These are phyloP conservation scores for Oncorhynchus tshawytscha DNA, from an alignment of 2,113 vertebrate genomes.

Conservation along the genomic window DNA sequence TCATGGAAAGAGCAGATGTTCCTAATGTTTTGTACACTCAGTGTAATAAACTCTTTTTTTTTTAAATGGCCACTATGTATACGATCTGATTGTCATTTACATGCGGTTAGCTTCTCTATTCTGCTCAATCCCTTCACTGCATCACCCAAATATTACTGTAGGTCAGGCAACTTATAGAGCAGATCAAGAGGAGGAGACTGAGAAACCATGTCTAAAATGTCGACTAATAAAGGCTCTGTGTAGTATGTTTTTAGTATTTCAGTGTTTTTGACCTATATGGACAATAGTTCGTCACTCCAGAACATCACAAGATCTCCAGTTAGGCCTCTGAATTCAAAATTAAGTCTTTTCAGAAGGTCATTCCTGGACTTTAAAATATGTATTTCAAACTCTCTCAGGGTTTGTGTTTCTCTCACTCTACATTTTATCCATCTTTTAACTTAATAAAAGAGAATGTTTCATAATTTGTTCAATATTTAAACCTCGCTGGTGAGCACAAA, in stretches of 20 bases:
- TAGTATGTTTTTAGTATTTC: neutral
- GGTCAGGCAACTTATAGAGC: neutral
- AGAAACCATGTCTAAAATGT: neutral
- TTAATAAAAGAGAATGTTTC: slow-evolving; percentile 39
- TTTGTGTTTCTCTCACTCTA: slow-evolving; percentile 1
- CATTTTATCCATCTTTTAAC: slow-evolving; percentile 1
- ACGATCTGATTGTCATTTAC: too few relatives aligned
- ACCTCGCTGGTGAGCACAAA: slow-evolving; percentile 10
- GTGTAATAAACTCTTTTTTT: too few relatives aligned
- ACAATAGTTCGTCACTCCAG: neutral
- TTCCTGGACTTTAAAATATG: slow-evolving; percentile 18
- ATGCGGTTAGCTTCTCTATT: too few relatives aligned
- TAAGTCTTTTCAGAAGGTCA: slow-evolving; percentile 27
- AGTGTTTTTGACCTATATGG: neutral
- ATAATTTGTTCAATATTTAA: slow-evolving; percentile 32
- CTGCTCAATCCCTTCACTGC: neutral
- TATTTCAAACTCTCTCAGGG: slow-evolving; percentile 10
- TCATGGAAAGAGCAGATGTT: too few relatives aligned
- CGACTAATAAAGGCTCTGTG: too few relatives aligned
- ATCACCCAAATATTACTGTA: neutral
- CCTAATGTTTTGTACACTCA: too few relatives aligned
- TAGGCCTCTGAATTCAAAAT: slow-evolving; percentile 4
- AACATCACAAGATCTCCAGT: neutral
- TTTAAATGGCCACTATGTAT: too few relatives aligned
- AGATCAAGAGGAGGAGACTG: neutral